Evolutionary conservation across 2,888 invertebrate genomes (phyloP), one percentile per base, ranked within the genome.

Genomic region (Troides oblongomaculatus): DNA sequence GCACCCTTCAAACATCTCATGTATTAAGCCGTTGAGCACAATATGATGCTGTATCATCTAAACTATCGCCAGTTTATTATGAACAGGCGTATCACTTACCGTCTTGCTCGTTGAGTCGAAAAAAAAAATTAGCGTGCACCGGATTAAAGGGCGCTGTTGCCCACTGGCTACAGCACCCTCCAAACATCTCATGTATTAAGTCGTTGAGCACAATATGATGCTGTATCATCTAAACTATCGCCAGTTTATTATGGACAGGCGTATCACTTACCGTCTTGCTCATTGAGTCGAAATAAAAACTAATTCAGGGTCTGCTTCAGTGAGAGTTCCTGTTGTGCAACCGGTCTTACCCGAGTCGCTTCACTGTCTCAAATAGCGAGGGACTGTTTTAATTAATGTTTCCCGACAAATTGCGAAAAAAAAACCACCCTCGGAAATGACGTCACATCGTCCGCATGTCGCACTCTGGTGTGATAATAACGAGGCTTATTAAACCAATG

Each of bases 321-420:
- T 18, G 39, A 39, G 39, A 39, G 70, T 79, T 73, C 77, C 39
- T 21, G 74, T 73, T 83, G 79, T 79, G 75, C 71, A 73, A 74
- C 79, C 73, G 73, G 78, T 77, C 58, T 77, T 70, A 75, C 71
- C 68, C 75, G 74, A 78, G 79, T 79, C 80, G 79, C 81, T 80
- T 78, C 78, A 79, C 77, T 82, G 84, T 86, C 83, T 86, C 85
- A 82, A 85, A 84, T 82, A 78, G 78, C 83, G 78, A 77, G 85
- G 85, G 86, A 84, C 83, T 83, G 81, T 86, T 88, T 88, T 86
- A 88, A 89, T 89, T 88, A 87, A 87, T 86, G 83, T 86, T 83
- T 79, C 78, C 79, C 79, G 82, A 84, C 84, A 86, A 88, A 85
- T 87, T 85, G 84, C 81, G 81, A 89, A 89, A 87, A 89, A 89